Conservation (phyloP, 2,888 invertebrate genomes). For the Acrobasis repandana region DNA sequence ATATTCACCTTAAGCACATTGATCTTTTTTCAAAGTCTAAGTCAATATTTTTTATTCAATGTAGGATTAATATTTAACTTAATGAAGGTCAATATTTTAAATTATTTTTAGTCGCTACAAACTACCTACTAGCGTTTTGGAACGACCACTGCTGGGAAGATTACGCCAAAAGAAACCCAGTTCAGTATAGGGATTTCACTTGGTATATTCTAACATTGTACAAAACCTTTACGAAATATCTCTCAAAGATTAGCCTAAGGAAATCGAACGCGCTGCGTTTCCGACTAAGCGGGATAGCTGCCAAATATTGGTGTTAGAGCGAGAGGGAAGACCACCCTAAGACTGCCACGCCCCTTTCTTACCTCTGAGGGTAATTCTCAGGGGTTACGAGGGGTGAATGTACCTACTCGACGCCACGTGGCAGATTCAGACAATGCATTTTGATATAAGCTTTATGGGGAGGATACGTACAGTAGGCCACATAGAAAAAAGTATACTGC, state of each 20-base stretch:
- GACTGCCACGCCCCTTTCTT: conserved; percentile 66
- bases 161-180: too few relatives aligned
- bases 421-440: conserved; percentile 41
- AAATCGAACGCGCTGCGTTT: conserved; percentile 40
- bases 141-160: too few relatives aligned
- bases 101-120: too few relatives aligned
- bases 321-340: conserved; percentile 56
- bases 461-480: neutral
- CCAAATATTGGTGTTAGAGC: conserved; percentile 38
- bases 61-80: too few relatives aligned
- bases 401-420: conserved; percentile 53
- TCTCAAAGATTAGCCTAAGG: conserved; percentile 30
- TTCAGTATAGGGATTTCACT: too few relatives aligned
- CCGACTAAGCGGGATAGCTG: conserved; percentile 34
- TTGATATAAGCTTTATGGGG: conserved; percentile 33
- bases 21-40: too few relatives aligned
- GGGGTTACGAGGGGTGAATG: conserved; percentile 51
- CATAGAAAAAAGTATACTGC: neutral
- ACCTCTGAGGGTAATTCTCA: conserved; percentile 51
- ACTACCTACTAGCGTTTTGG: too few relatives aligned
- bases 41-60: too few relatives aligned
- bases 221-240: conserved; percentile 23
- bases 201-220: neutral
- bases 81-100: too few relatives aligned
- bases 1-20: too few relatives aligned